These are phyloP conservation scores for Caenorhabditis afra DNA, from an alignment of 2,888 invertebrate species.

Conservation along the genomic window DNA sequence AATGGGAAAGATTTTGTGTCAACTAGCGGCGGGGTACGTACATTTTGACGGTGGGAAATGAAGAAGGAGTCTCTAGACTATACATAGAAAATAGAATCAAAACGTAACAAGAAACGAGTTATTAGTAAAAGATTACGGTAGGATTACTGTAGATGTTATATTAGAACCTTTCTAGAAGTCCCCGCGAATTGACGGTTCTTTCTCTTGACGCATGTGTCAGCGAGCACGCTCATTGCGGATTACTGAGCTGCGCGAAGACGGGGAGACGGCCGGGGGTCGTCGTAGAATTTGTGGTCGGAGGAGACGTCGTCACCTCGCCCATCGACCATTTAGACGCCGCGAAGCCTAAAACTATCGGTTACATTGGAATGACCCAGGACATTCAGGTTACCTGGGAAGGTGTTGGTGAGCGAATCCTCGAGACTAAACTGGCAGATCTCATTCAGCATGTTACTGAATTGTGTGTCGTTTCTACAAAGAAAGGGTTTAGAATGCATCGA, in stretches of 20 bases:
- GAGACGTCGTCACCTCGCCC: slow-evolving; percentile 2
- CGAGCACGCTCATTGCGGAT: slow-evolving; percentile 54
- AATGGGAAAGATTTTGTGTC: slow-evolving; percentile 17
- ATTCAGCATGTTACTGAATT: slow-evolving; percentile 63
- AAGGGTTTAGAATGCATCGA: background rate
- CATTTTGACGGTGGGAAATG: slow-evolving; percentile 29
- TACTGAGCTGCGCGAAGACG: slow-evolving; percentile 70
- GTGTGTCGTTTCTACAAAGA: slow-evolving; percentile 47
- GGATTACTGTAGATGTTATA: slow-evolving; percentile 23
- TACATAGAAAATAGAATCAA: slow-evolving; percentile 32
- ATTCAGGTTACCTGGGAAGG: slow-evolving; percentile 26
- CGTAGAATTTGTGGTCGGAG: background rate
- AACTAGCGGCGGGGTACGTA: slow-evolving; percentile 46
- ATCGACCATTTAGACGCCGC: slow-evolving; percentile 35
- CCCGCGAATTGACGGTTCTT: slow-evolving; percentile 57
- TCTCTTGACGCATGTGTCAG: background rate
- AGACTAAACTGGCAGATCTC: slow-evolving; percentile 57
- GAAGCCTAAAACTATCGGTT: slow-evolving; percentile 18
- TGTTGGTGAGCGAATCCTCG: slow-evolving; percentile 38
- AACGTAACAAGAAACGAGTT: slow-evolving; percentile 46
- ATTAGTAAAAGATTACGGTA: slow-evolving; percentile 20
- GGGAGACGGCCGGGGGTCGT: slow-evolving; percentile 65
- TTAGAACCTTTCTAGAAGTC: slow-evolving; percentile 51
- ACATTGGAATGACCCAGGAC: background rate
- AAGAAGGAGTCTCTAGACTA: slow-evolving; percentile 28